Base-by-base conservation (phyloP, 2,888 invertebrate species). In the Clistopyga incitator region DNA sequence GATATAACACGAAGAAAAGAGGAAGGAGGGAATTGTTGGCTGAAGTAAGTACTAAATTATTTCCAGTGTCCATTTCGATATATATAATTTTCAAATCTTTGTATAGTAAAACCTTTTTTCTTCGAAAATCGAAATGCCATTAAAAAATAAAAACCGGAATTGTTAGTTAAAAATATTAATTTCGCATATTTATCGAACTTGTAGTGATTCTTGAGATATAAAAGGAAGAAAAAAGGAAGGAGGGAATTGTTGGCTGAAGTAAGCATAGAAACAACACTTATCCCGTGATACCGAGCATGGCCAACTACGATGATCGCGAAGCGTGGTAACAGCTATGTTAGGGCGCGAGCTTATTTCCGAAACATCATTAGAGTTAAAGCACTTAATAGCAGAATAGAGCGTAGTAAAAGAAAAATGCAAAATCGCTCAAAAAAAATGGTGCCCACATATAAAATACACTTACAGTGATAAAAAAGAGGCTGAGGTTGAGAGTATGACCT, bases 281-380 rank as follows among this genome's bases (percentile, higher is more conserved):
- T 88, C 86, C 86, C 86, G 87, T 87, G 88, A 91, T 91, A 86
- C 91, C 91, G 90, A 93, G 91, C 93, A 92, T 92, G 89, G 91
- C 92, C 90, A 92, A 92, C 91, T 92, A 92, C 89, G 89, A 89
- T 89, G 90, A 92, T 93, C 90, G 89, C 89, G 88, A 88, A 93
- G 90, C 93, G 92, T 93, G 92, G 93, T 92, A 92, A 93, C 93
- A 92, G 93, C 93, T 93, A 92, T 59, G 54, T 65, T 42, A 70
- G 56, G 74, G 78, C 54, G 85, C 84, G 87, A 88, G 88, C 87
- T 87, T 78, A 42, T 67, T 84, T 82, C 85, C 84, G 84, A 88
- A 87, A 88, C 89, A 87, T 88, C 87, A 89, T 90, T 90, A 89
- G 85, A 64, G 45, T 2, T 18, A n/a, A 42, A 34, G 18, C 59